These are phyloP conservation scores for Bembecia ichneumoniformis DNA, from an alignment of 2,888 invertebrate species.

Conservation along the genomic window DNA sequence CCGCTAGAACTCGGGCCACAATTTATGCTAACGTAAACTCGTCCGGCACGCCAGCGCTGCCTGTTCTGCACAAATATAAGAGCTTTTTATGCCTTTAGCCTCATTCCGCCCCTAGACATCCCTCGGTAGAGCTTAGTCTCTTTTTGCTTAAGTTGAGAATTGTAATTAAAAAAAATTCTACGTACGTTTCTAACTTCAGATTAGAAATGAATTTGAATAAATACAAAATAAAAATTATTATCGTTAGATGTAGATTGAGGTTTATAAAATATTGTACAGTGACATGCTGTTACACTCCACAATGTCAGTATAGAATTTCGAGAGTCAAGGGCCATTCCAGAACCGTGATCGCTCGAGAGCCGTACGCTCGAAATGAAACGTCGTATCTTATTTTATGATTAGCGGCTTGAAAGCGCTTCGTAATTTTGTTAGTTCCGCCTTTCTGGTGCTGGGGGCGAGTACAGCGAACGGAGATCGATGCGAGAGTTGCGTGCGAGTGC, in stretches of 20 bases:
- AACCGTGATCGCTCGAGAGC: slow-evolving; percentile 69
- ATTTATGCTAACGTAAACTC: slow-evolving; percentile 50
- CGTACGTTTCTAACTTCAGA: neutral
- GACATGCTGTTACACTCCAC: slow-evolving; percentile 53
- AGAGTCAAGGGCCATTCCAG: slow-evolving; percentile 71
- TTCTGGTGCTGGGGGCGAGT: slow-evolving; percentile 72
- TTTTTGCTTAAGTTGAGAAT: neutral
- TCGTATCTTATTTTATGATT: slow-evolving; percentile 74
- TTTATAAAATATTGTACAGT: slow-evolving; percentile 42
- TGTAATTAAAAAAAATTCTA: neutral
- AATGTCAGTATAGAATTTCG: slow-evolving; percentile 66
- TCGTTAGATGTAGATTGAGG: slow-evolving; percentile 15
- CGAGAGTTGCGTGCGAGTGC: slow-evolving; percentile 60
- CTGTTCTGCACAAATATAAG: slow-evolving; percentile 18
- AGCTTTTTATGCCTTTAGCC: slow-evolving; percentile 24
- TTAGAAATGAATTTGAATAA: neutral
- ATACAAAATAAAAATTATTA: neutral
- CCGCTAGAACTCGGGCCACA: slow-evolving; percentile 28
- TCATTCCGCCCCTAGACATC: slow-evolving; percentile 14
- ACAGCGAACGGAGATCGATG: slow-evolving; percentile 70
- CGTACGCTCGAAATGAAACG: slow-evolving; percentile 72
- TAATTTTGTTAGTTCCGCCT: slow-evolving; percentile 74
- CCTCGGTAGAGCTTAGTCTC: neutral
- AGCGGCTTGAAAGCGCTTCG: slow-evolving; percentile 73
- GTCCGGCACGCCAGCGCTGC: slow-evolving; percentile 22